Evolutionary conservation across 1,140 invertebrate species (phyloP).

Genomic region (Aleiodes sp.): DNA sequence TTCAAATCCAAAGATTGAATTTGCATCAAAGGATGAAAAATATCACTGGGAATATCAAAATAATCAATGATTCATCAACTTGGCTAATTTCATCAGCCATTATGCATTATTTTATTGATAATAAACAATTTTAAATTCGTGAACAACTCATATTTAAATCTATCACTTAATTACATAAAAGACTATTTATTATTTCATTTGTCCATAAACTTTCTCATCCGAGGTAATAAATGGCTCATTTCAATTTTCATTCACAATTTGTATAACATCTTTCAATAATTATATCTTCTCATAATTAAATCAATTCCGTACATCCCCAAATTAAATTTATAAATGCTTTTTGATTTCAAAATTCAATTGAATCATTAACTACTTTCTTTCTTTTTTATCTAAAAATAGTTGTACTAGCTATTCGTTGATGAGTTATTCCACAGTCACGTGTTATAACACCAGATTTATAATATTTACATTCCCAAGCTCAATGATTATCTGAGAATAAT

Average conservation of each 20-base stretch:
- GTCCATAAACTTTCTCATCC: neutral
- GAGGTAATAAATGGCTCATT: neutral
- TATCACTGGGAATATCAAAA: too few species aligned
- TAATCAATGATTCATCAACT: too few species aligned
- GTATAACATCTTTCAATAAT: neutral
- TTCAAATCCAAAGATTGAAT: too few species aligned
- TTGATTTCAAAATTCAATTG: neutral
- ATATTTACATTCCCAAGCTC: neutral
- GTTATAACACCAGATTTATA: neutral
- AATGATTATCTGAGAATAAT: neutral
- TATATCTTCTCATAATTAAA: neutral
- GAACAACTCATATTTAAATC: constrained; percentile 1
- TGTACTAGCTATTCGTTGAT: constrained; percentile 1
- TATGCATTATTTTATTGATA: constrained; percentile 2
- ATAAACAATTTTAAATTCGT: constrained; percentile 6
- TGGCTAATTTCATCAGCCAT: neutral
- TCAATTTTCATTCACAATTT: neutral
- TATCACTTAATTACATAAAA: neutral
- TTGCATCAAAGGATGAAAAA: too few species aligned
- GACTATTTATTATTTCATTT: neutral
- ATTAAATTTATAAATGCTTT: neutral
- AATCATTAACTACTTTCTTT: too few species aligned
- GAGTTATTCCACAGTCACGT: neutral
- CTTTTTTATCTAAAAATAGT: neutral
- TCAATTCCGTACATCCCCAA: neutral